Evolutionary conservation across 2,113 vertebrate species (phyloP).

Genomic region (Corvus moneduloides): DNA sequence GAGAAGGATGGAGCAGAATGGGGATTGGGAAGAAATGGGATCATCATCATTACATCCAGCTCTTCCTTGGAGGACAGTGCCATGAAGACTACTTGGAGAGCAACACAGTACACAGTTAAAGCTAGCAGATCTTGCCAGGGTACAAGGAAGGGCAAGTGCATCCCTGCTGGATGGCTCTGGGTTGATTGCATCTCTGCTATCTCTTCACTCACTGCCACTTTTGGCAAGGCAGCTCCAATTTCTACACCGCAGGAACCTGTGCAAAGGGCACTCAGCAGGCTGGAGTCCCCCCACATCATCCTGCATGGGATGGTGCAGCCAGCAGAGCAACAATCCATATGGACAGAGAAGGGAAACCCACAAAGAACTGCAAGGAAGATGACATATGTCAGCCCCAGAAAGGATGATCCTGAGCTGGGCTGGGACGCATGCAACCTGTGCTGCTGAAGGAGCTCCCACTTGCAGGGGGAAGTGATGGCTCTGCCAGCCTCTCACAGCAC

Average conservation of each 20-base stretch:
- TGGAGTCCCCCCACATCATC: background rate
- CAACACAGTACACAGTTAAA: background rate
- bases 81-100: background rate
- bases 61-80: background rate
- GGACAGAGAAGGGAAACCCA: background rate
- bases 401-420: background rate
- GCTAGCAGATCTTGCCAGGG: background rate
- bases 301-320: background rate
- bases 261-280: background rate
- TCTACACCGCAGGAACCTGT: background rate
- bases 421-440: accelerated
- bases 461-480: accelerated
- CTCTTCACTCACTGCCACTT: background rate
- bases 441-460: background rate
- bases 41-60: background rate
- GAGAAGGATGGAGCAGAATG: background rate
- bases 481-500: background rate
- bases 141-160: background rate
- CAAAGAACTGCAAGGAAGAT: background rate
- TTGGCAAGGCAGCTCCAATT: background rate
- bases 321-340: background rate
- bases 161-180: too few relatives aligned
- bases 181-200: background rate
- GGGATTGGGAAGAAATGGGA: background rate
- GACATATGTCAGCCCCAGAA: background rate